Conservation (phyloP, 1,140 invertebrate species). For the Drosophila varians region DNA sequence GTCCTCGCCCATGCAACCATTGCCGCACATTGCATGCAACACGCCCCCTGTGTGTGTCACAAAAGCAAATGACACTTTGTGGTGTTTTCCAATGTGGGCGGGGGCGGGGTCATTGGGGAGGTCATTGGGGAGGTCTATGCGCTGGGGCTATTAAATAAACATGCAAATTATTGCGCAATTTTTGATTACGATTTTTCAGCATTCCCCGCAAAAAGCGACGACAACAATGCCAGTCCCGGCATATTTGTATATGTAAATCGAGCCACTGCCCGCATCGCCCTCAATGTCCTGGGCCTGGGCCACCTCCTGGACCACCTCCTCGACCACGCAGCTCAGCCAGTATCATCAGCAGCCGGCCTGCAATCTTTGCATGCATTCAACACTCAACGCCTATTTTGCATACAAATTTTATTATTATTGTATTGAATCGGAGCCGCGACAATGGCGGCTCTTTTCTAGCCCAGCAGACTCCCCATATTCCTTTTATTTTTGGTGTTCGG, state of each 20-base stretch:
- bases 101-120: slow-evolving; percentile 1
- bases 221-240: slow-evolving; percentile 34
- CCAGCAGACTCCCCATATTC: slow-evolving; percentile 26
- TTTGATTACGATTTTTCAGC: slow-evolving; percentile 79
- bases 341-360: slow-evolving; percentile 24
- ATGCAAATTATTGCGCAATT: slow-evolving; percentile 82
- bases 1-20: slow-evolving; percentile 4
- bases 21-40: background rate
- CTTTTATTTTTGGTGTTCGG: slow-evolving; percentile 26
- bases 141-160: slow-evolving; percentile 74
- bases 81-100: slow-evolving; percentile 39
- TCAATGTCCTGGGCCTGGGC: background rate
- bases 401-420: slow-evolving; percentile 82
- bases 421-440: slow-evolving; percentile 58
- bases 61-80: slow-evolving; percentile 47
- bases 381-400: slow-evolving; percentile 80
- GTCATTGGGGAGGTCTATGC: slow-evolving; percentile 29
- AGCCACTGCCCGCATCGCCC: slow-evolving; percentile 1
- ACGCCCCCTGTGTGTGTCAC: background rate
- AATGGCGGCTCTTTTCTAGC: slow-evolving; percentile 31
- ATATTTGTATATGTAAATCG: slow-evolving; percentile 77
- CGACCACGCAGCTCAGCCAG: slow-evolving; percentile 5
- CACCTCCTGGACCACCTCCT: background rate
- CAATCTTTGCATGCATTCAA: slow-evolving; percentile 74
- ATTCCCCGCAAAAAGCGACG: slow-evolving; percentile 18